These are phyloP conservation scores for Aquatica leii DNA, from an alignment of 2,888 invertebrate genomes.

Conservation along the genomic window DNA sequence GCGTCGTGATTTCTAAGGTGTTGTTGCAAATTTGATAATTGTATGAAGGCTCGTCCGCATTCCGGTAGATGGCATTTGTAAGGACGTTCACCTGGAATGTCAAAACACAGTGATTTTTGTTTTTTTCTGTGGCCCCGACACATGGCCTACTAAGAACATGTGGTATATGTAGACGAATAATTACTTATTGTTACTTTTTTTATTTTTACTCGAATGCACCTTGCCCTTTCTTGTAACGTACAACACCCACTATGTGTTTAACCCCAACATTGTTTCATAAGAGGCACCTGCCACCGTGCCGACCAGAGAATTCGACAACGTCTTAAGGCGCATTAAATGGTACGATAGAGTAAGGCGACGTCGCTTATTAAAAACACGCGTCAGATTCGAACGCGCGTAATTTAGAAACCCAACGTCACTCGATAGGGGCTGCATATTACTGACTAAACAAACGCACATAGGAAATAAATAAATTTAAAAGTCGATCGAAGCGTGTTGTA, in stretches of 20 bases:
- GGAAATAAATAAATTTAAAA: slow-evolving; percentile 38
- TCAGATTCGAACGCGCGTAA: slow-evolving; percentile 40
- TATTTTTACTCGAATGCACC: slow-evolving; percentile 35
- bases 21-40: slow-evolving; percentile 95
- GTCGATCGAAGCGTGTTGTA: slow-evolving; percentile 38
- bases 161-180: slow-evolving; percentile 38
- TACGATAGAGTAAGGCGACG: too few species aligned
- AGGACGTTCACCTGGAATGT: slow-evolving; percentile 87
- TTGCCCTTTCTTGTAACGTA: slow-evolving; percentile 38
- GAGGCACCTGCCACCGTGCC: slow-evolving; percentile 41
- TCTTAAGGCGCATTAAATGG: neutral
- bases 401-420: slow-evolving; percentile 30
- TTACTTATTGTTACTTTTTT: slow-evolving; percentile 34
- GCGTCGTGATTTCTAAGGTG: slow-evolving; percentile 96
- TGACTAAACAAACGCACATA: slow-evolving; percentile 28
- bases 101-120: neutral
- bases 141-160: slow-evolving; percentile 21
- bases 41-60: slow-evolving; percentile 95
- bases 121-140: neutral
- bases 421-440: slow-evolving; percentile 15
- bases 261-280: slow-evolving; percentile 44
- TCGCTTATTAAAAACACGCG: slow-evolving; percentile 36
- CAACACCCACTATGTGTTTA: slow-evolving; percentile 43
- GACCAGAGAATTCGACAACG: slow-evolving; percentile 16
- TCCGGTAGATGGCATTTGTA: slow-evolving; percentile 97